Percentiles rank a stretch among this genome's conserved stretches.
Conservation (phyloP, 2,113 vertebrate species). For the Heterotis niloticus region DNA sequence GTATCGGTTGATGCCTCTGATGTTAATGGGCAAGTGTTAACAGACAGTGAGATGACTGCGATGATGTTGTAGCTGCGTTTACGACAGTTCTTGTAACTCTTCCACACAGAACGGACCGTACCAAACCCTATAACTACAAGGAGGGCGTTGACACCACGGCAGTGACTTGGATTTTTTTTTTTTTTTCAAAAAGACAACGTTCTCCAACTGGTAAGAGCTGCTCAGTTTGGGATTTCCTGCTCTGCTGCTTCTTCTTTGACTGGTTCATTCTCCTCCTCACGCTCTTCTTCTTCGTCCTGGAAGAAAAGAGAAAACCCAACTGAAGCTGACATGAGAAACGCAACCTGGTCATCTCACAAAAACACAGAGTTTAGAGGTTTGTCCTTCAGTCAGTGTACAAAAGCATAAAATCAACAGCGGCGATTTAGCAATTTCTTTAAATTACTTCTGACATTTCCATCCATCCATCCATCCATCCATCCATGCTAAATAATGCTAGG, state of each 20-base stretch:
- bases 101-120: conserved; percentile 26
- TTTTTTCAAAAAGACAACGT: conserved; percentile 13
- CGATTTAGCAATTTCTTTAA: no score
- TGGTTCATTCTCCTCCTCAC: conserved; percentile 60
- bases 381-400: no score
- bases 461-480: no score
- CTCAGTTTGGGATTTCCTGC: conserved; percentile 55
- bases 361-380: not conserved
- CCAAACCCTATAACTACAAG: conserved; percentile 26
- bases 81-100: not conserved
- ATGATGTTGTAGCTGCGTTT: not conserved
- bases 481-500: not conserved
- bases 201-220: conserved; percentile 17
- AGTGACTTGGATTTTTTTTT: conserved; percentile 11
- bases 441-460: no score
- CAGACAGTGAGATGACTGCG: not conserved
- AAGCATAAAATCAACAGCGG: no score
- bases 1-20: not conserved
- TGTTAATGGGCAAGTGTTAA: not conserved
- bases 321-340: conserved; percentile 1
- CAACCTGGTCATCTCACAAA: conserved; percentile 15
- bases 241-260: conserved; percentile 68
- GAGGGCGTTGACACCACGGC: conserved; percentile 30
- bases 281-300: conserved; percentile 58
- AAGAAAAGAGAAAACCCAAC: conserved; percentile 39